A percentile compares a stretch with the other conserved stretches of the same genome.
phyloP scores from a whole-genome alignment of 1,140 invertebrate genomes.

The Scaptomyza montana region DNA sequence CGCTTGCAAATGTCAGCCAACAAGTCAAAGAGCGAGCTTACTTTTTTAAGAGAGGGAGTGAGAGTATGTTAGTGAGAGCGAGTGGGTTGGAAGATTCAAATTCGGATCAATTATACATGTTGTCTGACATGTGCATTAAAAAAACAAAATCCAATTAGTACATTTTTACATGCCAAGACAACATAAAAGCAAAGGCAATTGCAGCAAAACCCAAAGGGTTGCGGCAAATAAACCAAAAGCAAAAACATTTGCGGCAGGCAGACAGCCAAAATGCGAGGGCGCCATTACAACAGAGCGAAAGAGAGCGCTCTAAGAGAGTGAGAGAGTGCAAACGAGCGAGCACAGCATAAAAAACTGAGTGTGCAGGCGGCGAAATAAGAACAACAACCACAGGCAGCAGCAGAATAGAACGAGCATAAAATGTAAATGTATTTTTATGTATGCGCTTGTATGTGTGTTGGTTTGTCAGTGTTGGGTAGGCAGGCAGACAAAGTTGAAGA shows the following conservation, averaged over 20 bases:
- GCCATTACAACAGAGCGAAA: slow-evolving; percentile 38
- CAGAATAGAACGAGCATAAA: slow-evolving; percentile 42
- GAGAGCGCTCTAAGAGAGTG: slow-evolving; percentile 61
- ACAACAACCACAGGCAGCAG: slow-evolving; percentile 24
- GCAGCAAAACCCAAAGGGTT: slow-evolving; percentile 66
- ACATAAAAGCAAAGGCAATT: slow-evolving; percentile 61
- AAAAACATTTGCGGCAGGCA: slow-evolving; percentile 66
- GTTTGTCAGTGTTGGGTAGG: slow-evolving; percentile 42
- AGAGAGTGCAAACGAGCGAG: slow-evolving; percentile 21
- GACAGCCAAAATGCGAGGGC: slow-evolving; percentile 31
- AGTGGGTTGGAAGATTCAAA: not conserved
- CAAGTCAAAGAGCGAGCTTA: slow-evolving; percentile 21
- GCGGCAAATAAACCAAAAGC: slow-evolving; percentile 68
- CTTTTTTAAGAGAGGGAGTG: not conserved
- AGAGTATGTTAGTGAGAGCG: slow-evolving; percentile 4
- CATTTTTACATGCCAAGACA: slow-evolving; percentile 53
- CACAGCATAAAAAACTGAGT: slow-evolving; percentile 49
- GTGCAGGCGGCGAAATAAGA: slow-evolving; percentile 56
- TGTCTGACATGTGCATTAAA: slow-evolving; percentile 43
- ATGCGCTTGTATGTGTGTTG: slow-evolving; percentile 18
- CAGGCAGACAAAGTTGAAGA: slow-evolving; percentile 70
- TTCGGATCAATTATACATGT: slow-evolving; percentile 46
- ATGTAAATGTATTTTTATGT: slow-evolving; percentile 31
- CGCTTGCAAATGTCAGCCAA: slow-evolving; percentile 40
- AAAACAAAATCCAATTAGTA: slow-evolving; percentile 59